A percentile compares a stretch with the other conserved stretches of the same genome.
Conservation (phyloP, 2,113 vertebrate genomes). For the Prietella phreatophila region DNA sequence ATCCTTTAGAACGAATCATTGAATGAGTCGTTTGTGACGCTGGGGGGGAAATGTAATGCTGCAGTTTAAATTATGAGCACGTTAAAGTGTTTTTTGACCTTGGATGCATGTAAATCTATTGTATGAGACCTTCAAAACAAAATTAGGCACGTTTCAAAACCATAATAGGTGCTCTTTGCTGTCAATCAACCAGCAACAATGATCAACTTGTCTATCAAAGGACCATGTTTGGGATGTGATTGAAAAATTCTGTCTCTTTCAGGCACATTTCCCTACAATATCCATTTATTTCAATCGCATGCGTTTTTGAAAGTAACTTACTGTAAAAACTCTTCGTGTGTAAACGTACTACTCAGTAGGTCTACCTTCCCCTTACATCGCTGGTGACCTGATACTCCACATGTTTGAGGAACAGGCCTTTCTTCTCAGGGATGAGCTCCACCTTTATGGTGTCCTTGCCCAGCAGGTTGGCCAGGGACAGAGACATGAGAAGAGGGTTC, state of each 20-base stretch:
- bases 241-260: not conserved
- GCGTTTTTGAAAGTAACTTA: not conserved
- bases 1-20: no score
- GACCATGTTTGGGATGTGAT: not conserved
- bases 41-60: no score
- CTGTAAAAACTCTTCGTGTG: not conserved
- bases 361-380: constrained; percentile 72
- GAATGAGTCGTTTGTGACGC: no score
- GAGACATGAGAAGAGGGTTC: constrained; percentile 78
- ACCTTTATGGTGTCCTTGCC: constrained; percentile 82
- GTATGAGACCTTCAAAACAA: no score
- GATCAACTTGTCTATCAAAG: not conserved
- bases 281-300: not conserved
- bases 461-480: constrained; percentile 83
- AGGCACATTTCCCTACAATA: not conserved
- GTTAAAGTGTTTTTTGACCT: no score
- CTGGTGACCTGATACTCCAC: constrained; percentile 96
- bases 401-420: constrained; percentile 95
- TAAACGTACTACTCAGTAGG: not conserved
- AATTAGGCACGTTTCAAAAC: no score
- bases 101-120: no score
- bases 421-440: constrained; percentile 96
- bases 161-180: not conserved
- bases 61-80: no score
- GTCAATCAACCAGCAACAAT: not conserved